Conservation (phyloP, 2,888 invertebrate species). For the Drosophila anceps region DNA sequence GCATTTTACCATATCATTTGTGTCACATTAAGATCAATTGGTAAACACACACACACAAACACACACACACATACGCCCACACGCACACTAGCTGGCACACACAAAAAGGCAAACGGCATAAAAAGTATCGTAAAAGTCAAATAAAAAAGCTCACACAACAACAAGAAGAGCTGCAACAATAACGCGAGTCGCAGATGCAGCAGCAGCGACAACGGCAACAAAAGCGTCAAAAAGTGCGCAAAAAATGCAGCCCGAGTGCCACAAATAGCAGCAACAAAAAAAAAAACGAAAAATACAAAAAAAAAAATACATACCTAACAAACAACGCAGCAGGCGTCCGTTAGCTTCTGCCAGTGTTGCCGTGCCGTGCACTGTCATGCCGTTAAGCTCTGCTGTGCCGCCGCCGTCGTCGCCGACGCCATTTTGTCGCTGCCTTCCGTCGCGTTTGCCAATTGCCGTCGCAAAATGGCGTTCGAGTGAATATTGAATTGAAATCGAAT, state of each 20-base stretch:
- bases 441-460: constrained; percentile 68
- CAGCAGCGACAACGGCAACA: constrained; percentile 56
- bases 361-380: constrained; percentile 63
- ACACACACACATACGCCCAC: constrained; percentile 12
- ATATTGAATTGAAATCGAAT: neutral
- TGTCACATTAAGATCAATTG: constrained; percentile 85
- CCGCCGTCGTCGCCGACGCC: constrained; percentile 69
- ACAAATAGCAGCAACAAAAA: constrained; percentile 47
- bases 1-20: constrained; percentile 83
- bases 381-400: constrained; percentile 29
- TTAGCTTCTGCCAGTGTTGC: constrained; percentile 59
- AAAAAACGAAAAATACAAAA: constrained; percentile 17
- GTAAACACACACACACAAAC: constrained; percentile 72
- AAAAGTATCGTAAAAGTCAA: constrained; percentile 77
- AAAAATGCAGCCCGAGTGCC: constrained; percentile 63
- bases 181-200: constrained; percentile 41
- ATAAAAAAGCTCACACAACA: constrained; percentile 65
- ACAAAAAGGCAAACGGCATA: constrained; percentile 74
- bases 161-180: constrained; percentile 43
- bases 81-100: constrained; percentile 27
- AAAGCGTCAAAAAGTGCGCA: constrained; percentile 76
- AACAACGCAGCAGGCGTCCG: constrained; percentile 63
- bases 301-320: constrained; percentile 27
- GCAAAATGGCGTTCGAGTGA: constrained; percentile 63
- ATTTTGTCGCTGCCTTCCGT: constrained; percentile 66